Evolutionary conservation across 2,888 invertebrate genomes (phyloP), one percentile per base, ranked within the genome.

Genomic region (Neelides folsomi): DNA sequence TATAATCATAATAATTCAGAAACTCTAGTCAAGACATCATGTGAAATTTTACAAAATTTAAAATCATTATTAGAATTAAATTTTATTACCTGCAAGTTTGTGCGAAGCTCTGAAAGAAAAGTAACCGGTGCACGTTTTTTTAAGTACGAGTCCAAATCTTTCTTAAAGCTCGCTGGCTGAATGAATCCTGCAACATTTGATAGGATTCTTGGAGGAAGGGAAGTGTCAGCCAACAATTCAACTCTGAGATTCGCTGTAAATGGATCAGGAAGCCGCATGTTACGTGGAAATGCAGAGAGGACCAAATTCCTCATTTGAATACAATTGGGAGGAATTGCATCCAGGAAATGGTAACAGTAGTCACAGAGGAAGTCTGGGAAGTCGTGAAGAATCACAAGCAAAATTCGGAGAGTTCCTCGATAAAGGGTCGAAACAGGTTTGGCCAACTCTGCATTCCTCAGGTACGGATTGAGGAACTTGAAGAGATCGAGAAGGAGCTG

Each of bases 301-400:
- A 99, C 94, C 52, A 99, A 77, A 70, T 99, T 99, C 47, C 98
- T 79, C 90, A 99, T 92, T 71, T 89, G 65, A 63, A 98, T 94
- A 72, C 98, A 98, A 71, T 98, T 98, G 3, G 97, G 92, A 44
- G 98, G 97, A 66, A 99, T 97, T 56, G 92, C 94, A 71, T 99
- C 98, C 71, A 98, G 97, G 74, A 99, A 94, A 42, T 90, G 89
- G 71, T 97, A 97, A 71, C 98, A 95, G 71, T 95, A 97, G 70
- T 99, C 98, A 72, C 97, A 97, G 47, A 99, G 77, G 71, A 99
- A 94, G 73, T 99, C 98, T 0, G 98, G 98, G 71, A 99, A 99
- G 71, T 99, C 98, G 69, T 99, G 98, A 10, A 98, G 76, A 34
- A 99, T 74, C 0, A 99, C 94, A 38, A 98, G 76, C 47, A 99